Conservation (phyloP, 2,113 vertebrate genomes). For the Podiceps cristatus region DNA sequence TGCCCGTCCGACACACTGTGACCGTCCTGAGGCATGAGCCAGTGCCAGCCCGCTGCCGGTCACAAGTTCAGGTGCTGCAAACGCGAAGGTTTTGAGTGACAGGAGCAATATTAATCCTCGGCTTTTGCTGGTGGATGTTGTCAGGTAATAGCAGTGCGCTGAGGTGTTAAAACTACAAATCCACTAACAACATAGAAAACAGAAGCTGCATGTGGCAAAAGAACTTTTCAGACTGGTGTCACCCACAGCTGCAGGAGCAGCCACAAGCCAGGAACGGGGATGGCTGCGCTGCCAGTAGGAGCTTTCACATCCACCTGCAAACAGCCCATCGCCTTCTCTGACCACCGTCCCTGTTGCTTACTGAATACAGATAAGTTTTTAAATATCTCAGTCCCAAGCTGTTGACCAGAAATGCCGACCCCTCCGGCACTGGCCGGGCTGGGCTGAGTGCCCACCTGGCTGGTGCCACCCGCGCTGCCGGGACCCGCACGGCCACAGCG, state of each 20-base stretch:
- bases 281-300: rapidly evolving
- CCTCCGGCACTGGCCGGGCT: neutral
- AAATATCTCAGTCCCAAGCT: neutral
- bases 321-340: neutral
- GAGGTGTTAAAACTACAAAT: neutral
- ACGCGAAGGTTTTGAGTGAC: neutral
- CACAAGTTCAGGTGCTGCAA: neutral
- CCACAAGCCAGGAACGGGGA: neutral
- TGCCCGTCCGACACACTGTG: neutral
- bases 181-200: neutral
- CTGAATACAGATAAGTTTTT: neutral
- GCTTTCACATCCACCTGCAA: neutral
- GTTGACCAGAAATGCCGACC: neutral
- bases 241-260: neutral
- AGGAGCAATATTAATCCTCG: neutral
- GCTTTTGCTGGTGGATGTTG: neutral
- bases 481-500: rapidly evolving
- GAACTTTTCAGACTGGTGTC: rapidly evolving
- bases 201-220: neutral
- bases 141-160: neutral
- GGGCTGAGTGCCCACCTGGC: neutral
- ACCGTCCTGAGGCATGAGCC: rapidly evolving
- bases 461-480: neutral
- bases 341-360: rapidly evolving
- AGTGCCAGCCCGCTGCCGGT: neutral